Conservation (phyloP, 1,140 invertebrate genomes). For the Steinernema khuongi region DNA sequence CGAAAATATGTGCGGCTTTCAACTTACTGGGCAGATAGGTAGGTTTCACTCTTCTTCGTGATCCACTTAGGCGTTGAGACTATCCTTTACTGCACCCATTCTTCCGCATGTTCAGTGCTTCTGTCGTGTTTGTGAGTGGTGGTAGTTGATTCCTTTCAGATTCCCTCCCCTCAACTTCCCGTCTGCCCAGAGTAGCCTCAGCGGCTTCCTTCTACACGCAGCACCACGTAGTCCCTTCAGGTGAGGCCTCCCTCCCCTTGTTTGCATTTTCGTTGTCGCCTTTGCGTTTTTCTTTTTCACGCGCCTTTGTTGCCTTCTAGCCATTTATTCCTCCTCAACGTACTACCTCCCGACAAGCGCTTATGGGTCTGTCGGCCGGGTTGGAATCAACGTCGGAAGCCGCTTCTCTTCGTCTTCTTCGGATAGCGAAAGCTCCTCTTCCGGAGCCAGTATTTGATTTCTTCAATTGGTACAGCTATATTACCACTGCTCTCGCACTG, state of each 20-base stretch:
- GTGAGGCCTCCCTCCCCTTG: background rate
- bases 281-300: background rate
- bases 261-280: background rate
- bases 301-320: slow-evolving; percentile 2
- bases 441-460: background rate
- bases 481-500: background rate
- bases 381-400: background rate
- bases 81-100: slow-evolving; percentile 4
- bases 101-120: background rate
- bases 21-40: slow-evolving; percentile 45
- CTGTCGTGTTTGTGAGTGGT: background rate
- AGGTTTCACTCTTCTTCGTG: slow-evolving; percentile 25
- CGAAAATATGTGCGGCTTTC: slow-evolving; percentile 53
- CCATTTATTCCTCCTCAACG: background rate
- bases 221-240: background rate
- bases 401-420: background rate
- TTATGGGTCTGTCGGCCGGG: background rate
- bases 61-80: slow-evolving; percentile 19
- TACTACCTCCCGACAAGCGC: background rate
- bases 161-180: background rate
- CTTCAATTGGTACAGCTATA: background rate
- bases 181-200: background rate
- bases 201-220: background rate
- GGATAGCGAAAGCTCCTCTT: background rate
- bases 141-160: slow-evolving; percentile 11